phyloP scores from a whole-genome alignment of 2,113 vertebrate genomes.

The Sminthopsis crassicaudata region DNA sequence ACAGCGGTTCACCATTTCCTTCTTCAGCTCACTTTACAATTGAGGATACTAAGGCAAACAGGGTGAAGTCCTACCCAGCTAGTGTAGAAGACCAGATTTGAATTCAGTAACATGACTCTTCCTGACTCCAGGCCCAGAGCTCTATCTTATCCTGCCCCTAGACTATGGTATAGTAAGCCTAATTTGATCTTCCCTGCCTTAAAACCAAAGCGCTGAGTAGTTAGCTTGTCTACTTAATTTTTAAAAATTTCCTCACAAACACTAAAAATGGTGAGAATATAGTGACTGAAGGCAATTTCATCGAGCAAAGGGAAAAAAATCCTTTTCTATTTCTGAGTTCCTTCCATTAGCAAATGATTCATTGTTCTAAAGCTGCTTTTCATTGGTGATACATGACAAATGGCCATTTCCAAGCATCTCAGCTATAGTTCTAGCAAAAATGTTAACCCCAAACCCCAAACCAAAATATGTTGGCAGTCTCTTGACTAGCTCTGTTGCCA shows the following conservation, averaged over 20 bases:
- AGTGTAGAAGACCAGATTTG: neutral
- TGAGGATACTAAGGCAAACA: neutral
- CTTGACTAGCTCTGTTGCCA: neutral
- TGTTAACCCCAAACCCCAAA: neutral
- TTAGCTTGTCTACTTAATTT: neutral
- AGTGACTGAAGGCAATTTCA: neutral
- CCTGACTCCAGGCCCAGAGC: neutral
- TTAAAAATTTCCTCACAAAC: neutral
- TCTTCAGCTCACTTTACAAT: neutral
- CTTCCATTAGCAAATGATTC: neutral
- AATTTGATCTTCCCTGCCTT: neutral
- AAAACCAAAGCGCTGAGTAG: neutral
- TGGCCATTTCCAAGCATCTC: slow-evolving; percentile 6
- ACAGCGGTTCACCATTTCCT: neutral
- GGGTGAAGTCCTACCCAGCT: neutral
- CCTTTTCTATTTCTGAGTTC: neutral
- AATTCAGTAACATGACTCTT: neutral
- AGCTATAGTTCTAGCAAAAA: neutral
- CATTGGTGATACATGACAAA: neutral
- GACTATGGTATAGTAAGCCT: neutral
- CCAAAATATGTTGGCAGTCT: neutral
- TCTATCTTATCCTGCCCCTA: neutral
- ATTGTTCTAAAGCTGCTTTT: neutral
- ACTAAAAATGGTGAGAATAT: neutral
- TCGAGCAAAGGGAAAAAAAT: neutral